Conservation (phyloP, 2,888 invertebrate species). For the Melipona bicolor region DNA sequence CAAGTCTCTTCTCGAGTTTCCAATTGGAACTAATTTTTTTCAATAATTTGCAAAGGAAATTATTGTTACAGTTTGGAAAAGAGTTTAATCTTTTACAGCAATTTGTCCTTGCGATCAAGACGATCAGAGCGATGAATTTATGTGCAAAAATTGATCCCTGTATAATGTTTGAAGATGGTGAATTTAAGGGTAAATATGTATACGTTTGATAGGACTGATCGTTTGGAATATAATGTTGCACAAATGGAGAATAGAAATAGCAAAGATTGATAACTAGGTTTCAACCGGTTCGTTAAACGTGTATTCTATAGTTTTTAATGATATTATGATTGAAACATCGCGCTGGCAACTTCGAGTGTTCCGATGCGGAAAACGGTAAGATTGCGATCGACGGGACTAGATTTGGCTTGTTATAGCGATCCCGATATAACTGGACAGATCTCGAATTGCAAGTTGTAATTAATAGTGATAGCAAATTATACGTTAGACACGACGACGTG, state of each 20-base stretch:
- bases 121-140: too few species aligned
- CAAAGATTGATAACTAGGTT: background rate
- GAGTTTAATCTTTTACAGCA: too few species aligned
- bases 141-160: too few species aligned
- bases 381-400: background rate
- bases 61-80: too few species aligned
- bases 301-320: background rate
- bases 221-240: background rate
- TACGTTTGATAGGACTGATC: background rate
- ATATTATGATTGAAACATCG: background rate
- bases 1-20: too few species aligned
- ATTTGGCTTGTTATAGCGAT: background rate
- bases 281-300: background rate
- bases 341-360: background rate
- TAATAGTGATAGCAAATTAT: constrained; percentile 37
- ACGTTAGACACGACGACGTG: constrained; percentile 25
- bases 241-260: background rate
- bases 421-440: constrained; percentile 1
- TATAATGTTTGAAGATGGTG: background rate
- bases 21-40: too few species aligned
- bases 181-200: too few species aligned
- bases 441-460: constrained; percentile 32
- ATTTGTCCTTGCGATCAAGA: too few species aligned
- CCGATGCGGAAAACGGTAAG: background rate
- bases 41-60: too few species aligned